Evolutionary conservation across 2,888 invertebrate species (phyloP).

Genomic region (Drosophila testacea): DNA sequence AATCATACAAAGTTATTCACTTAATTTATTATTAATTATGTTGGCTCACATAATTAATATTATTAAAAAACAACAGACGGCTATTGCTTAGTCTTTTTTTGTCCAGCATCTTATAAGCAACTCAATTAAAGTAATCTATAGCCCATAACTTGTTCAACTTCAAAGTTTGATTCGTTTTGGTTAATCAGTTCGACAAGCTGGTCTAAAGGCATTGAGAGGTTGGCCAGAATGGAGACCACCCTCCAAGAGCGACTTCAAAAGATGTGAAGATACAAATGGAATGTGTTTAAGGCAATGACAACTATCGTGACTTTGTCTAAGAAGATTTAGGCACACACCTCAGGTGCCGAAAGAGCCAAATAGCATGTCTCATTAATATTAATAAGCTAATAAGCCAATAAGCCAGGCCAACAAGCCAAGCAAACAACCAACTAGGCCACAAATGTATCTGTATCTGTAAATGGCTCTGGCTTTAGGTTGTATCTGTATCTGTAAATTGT

Average conservation of each 20-base stretch:
- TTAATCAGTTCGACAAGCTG: constrained; percentile 17
- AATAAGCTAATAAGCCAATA: constrained; percentile 56
- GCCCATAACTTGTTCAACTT: constrained; percentile 11
- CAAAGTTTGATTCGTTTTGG: constrained; percentile 20
- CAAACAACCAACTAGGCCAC: constrained; percentile 19
- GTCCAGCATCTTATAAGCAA: constrained; percentile 26
- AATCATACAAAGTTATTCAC: constrained; percentile 12
- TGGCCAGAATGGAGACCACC: constrained; percentile 48
- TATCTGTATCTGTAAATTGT: constrained; percentile 26
- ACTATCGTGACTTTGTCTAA: constrained; percentile 47
- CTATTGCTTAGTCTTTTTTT: neutral
- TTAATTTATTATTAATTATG: constrained; percentile 28
- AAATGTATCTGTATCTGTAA: constrained; percentile 30
- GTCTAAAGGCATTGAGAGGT: constrained; percentile 5
- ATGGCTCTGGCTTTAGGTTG: constrained; percentile 1
- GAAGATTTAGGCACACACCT: constrained; percentile 66
- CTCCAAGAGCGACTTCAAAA: constrained; percentile 29
- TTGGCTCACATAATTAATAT: constrained; percentile 44
- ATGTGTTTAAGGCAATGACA: constrained; percentile 55
- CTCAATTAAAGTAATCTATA: constrained; percentile 29
- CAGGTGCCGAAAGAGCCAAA: constrained; percentile 62
- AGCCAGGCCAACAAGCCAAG: constrained; percentile 26
- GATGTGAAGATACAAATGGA: constrained; percentile 42
- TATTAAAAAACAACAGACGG: neutral
- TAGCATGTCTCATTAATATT: constrained; percentile 73